Evolutionary conservation across 2,113 vertebrate species (phyloP), one percentile per base, ranked within the genome.

Genomic region (Malurus melanocephalus): DNA sequence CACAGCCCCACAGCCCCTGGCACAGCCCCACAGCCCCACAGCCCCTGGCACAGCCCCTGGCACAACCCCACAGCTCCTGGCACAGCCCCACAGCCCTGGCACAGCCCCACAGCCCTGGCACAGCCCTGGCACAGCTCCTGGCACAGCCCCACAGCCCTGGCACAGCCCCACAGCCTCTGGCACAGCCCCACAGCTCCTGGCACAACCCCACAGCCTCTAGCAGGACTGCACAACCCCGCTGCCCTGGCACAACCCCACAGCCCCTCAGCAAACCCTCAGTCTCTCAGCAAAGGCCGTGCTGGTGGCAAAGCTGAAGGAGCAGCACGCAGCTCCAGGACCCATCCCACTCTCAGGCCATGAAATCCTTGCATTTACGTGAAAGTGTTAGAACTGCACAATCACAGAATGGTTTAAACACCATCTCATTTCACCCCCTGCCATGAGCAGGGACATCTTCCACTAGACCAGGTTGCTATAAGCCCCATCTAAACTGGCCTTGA

Each of bases 291-390:
- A 38, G 33, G 27, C 42, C 22, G 23, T 30, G 2, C 45, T 7
- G 62, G 13, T 4, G 35, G 52, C 65, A 60, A 51, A 59, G 51
- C 33, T 13, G 28, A 43, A 49, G 68, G 26, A 55, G 35, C 81
- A 60, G 42, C 57, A 18, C 1, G 0, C 3, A 20, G 12, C n/a
- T 30, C 23, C 14, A 10, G n/a, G 23, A 43, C 13, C 3, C 5
- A 33, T n/a, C 38, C 53, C 2, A 4, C 28, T n/a, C 42, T 35
- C 4, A 10, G 26, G 28, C 21, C 17, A 5, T 15, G 35, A 43
- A 86, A 52, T 6, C 7, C 13, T 33, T 35, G 9, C 8, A 14
- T 24, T 56, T 24, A 11, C 65, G 49, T 59, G 23, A 67, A 57
- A 9, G 8, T 45, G 24, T 42, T 55, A 16, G 28, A 62, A 33